Evolutionary conservation across 2,888 invertebrate genomes (phyloP).

Genomic region (Orthonychiurus folsomi): DNA sequence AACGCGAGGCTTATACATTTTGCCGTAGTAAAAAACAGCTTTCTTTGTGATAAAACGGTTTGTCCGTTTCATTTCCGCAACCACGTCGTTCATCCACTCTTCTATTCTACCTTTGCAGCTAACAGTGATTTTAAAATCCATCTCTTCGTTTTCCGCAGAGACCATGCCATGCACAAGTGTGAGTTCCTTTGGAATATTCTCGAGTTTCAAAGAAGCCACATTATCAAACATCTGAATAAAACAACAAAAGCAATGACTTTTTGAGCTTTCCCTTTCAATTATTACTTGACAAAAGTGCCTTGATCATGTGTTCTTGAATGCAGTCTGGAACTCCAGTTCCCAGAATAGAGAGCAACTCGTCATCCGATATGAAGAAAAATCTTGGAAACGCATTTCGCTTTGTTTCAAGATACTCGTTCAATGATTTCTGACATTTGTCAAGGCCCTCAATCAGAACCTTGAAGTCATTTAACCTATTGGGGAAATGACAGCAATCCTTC

Average conservation of each 20-base stretch:
- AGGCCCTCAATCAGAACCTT: conserved; percentile 62
- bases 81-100: conserved; percentile 81
- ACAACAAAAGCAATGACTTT: conserved; percentile 16
- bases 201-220: conserved; percentile 63
- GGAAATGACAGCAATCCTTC: conserved; percentile 64
- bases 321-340: conserved; percentile 74
- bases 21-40: conserved; percentile 77
- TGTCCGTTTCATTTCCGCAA: conserved; percentile 72
- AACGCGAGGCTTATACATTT: conserved; percentile 53
- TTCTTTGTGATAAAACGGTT: conserved; percentile 78
- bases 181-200: conserved; percentile 56
- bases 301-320: conserved; percentile 88
- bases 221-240: conserved; percentile 78
- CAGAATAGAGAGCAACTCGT: conserved; percentile 78
- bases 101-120: conserved; percentile 73
- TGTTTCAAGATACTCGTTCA: conserved; percentile 79
- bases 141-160: conserved; percentile 74
- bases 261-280: conserved; percentile 1
- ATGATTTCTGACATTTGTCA: conserved; percentile 82
- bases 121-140: conserved; percentile 67
- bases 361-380: conserved; percentile 89
- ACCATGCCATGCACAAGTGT: conserved; percentile 71
- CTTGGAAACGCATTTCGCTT: conserved; percentile 80
- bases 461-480: conserved; percentile 67
- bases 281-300: conserved; percentile 49